phyloP scores from a whole-genome alignment of 2,113 vertebrate genomes.

The Sinocyclocheilus rhinocerous region DNA sequence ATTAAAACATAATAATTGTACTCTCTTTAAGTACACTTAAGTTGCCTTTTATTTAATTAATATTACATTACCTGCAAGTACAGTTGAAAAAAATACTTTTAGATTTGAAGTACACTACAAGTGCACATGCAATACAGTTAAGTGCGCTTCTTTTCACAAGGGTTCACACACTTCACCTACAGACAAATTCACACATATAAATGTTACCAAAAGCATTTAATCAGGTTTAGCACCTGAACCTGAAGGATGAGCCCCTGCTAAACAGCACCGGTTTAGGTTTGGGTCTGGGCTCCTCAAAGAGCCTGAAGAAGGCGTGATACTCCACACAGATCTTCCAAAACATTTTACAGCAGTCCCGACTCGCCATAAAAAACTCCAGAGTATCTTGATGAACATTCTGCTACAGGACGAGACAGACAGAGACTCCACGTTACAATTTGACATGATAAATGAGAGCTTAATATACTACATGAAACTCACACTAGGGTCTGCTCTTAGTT shows the following conservation, averaged over 20 bases:
- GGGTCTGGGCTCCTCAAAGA: constrained; percentile 95
- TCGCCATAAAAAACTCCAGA: constrained; percentile 95
- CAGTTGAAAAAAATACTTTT: background rate
- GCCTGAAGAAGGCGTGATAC: constrained; percentile 97
- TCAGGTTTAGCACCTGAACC: constrained; percentile 85
- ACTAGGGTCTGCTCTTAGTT: constrained; percentile 90
- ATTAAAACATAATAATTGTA: background rate
- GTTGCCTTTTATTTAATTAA: background rate
- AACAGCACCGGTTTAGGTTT: constrained; percentile 95
- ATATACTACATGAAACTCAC: constrained; percentile 75
- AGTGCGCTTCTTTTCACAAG: background rate
- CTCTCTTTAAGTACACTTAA: background rate
- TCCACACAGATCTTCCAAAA: constrained; percentile 99
- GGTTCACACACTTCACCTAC: background rate
- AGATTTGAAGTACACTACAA: background rate
- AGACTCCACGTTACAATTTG: background rate
- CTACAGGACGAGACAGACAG: constrained; percentile 44
- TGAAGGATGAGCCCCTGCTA: constrained; percentile 95
- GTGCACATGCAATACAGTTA: background rate
- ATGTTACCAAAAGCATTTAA: background rate
- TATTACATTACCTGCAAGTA: background rate
- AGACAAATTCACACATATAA: background rate
- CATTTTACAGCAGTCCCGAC: constrained; percentile 95
- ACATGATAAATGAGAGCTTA: background rate
- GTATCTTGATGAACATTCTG: constrained; percentile 94